phyloP scores from a whole-genome alignment of 1,140 invertebrate species.

The Eriosoma lanigerum region DNA sequence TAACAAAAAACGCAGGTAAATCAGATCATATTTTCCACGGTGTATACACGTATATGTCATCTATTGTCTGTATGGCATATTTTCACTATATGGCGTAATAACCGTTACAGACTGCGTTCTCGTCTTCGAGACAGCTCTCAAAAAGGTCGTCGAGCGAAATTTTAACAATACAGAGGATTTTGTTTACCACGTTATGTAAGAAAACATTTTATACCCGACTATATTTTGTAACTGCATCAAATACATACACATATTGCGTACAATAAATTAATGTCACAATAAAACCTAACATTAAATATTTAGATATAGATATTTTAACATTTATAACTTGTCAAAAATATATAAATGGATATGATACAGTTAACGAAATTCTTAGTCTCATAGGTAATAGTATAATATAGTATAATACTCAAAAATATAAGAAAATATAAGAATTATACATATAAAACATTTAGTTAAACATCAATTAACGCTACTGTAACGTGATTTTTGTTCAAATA shows the following conservation, averaged over 20 bases:
- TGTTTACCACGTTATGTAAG: neutral
- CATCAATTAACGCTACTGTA: too few relatives aligned
- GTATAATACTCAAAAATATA: too few relatives aligned
- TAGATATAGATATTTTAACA: too few relatives aligned
- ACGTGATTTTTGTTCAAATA: too few relatives aligned
- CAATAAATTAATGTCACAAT: neutral
- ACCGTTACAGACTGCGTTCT: slow-evolving; percentile 26
- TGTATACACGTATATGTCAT: neutral
- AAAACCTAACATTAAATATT: neutral
- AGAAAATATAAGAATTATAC: too few relatives aligned
- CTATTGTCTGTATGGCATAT: neutral
- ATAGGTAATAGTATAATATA: too few relatives aligned
- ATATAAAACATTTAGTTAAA: too few relatives aligned
- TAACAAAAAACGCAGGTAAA: slow-evolving; percentile 27
- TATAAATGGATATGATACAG: too few relatives aligned
- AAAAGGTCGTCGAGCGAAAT: slow-evolving; percentile 10
- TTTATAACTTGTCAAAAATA: too few relatives aligned
- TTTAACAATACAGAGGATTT: neutral
- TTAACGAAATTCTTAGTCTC: too few relatives aligned
- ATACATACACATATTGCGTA: too few relatives aligned
- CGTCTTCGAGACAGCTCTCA: neutral
- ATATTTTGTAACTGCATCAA: slow-evolving; percentile 13
- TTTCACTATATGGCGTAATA: neutral
- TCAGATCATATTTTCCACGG: slow-evolving; percentile 21
- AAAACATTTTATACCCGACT: slow-evolving; percentile 14